Percentiles rank a stretch among this genome's conserved stretches.
These are phyloP conservation scores for Metacarcinus magister DNA, from an alignment of 2,888 invertebrate genomes.

Conservation along the genomic window DNA sequence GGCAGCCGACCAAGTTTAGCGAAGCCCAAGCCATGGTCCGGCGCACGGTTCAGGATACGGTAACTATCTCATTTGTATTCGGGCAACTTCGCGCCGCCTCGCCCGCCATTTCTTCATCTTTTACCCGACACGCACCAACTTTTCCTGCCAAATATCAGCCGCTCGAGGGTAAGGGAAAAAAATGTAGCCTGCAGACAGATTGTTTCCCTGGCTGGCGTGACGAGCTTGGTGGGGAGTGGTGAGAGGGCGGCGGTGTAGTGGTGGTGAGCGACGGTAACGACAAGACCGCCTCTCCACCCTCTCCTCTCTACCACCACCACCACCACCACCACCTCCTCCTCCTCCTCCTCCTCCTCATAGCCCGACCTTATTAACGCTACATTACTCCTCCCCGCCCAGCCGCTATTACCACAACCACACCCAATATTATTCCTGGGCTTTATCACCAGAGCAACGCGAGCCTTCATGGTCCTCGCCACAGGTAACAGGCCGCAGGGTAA, in stretches of 20 bases:
- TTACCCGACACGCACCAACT: conserved; percentile 79
- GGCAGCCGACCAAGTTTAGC: neutral
- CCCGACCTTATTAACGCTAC: conserved; percentile 44
- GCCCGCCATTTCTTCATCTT: conserved; percentile 80
- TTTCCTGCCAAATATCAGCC: conserved; percentile 79
- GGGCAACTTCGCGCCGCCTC: conserved; percentile 79
- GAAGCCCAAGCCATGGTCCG: conserved; percentile 69
- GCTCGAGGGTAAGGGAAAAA: conserved; percentile 63
- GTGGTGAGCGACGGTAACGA: conserved; percentile 57
- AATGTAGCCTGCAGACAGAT: conserved; percentile 72
- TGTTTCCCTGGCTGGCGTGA: conserved; percentile 69
- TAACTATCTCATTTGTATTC: conserved; percentile 81
- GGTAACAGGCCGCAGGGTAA: neutral
- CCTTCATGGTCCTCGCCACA: neutral
- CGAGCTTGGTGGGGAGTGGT: conserved; percentile 34
- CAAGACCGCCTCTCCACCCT: neutral
- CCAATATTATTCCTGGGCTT: conserved; percentile 45
- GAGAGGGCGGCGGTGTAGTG: neutral
- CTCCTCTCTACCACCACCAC: neutral
- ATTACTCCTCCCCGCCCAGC: conserved; percentile 29
- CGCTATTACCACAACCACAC: conserved; percentile 58
- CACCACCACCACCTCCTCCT: neutral
- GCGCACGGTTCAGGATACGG: conserved; percentile 77
- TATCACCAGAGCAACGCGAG: conserved; percentile 35
- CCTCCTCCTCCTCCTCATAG: neutral